Evolutionary conservation across 2,113 vertebrate species (phyloP).

Genomic region (Rattus rattus): DNA sequence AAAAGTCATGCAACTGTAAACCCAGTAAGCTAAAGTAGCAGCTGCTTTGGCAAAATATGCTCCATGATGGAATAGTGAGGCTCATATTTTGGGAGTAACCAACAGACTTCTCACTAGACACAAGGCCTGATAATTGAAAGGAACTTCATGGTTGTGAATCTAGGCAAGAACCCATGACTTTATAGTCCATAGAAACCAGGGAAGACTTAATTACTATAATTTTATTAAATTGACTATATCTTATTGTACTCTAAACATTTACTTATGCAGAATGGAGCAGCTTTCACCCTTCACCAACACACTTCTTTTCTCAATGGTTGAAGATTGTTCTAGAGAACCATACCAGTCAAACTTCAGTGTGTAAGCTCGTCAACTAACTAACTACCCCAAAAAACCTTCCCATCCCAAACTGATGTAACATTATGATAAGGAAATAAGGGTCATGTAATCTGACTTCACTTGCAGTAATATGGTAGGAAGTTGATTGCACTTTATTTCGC

Average conservation of each 20-base stretch:
- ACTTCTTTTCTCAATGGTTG: background rate
- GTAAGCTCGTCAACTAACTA: background rate
- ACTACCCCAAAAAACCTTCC: background rate
- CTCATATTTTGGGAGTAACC: background rate
- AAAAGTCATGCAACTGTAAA: background rate
- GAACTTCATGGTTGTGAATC: background rate
- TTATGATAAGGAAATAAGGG: background rate
- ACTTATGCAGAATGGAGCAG: too few relatives aligned
- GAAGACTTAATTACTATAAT: background rate
- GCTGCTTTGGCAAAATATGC: background rate
- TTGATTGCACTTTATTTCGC: constrained; percentile 11
- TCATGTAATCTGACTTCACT: background rate
- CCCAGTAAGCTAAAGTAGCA: background rate
- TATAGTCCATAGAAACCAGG: background rate
- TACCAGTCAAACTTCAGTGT: background rate
- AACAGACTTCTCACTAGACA: background rate
- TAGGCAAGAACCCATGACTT: too few relatives aligned
- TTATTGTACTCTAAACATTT: background rate
- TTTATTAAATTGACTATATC: background rate
- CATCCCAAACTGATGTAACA: background rate
- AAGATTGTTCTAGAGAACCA: background rate
- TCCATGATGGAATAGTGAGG: background rate
- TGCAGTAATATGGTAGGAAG: background rate
- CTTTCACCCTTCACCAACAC: background rate
- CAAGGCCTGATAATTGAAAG: background rate